Conservation (phyloP, 2,113 vertebrate genomes). For the Pterocles gutturalis region DNA sequence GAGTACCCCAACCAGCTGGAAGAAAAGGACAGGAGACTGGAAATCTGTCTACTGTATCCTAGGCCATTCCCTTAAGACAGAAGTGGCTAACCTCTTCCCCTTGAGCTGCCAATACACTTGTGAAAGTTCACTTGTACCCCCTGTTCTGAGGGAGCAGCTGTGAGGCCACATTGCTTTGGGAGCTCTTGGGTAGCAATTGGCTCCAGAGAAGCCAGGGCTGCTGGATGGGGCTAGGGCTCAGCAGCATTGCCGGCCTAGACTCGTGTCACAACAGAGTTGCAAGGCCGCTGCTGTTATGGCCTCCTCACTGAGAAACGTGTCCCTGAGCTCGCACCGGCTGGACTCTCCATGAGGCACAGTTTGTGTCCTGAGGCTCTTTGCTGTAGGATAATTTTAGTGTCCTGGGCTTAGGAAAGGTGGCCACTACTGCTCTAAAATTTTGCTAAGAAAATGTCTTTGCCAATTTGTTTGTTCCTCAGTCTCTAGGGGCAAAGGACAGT, state of each 20-base stretch:
- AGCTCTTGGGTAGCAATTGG: not conserved
- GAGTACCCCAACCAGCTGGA: not conserved
- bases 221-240: too few species aligned
- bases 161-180: not conserved
- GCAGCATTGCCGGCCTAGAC: not conserved
- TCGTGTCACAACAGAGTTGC: not conserved
- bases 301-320: not conserved
- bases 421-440: not conserved
- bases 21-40: not conserved
- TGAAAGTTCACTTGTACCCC: not conserved
- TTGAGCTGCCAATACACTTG: not conserved
- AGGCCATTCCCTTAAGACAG: not conserved
- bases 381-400: not conserved
- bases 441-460: not conserved
- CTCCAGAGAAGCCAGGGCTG: not conserved
- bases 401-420: not conserved
- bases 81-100: not conserved
- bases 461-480: not conserved
- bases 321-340: fast-evolving
- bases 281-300: not conserved
- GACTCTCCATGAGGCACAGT: not conserved
- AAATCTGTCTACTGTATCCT: not conserved
- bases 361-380: not conserved
- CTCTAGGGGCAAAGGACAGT: not conserved
- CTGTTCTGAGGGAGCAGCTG: not conserved